phyloP scores from a whole-genome alignment of 2,888 invertebrate genomes.

The Venustoraphidia nigricollis region DNA sequence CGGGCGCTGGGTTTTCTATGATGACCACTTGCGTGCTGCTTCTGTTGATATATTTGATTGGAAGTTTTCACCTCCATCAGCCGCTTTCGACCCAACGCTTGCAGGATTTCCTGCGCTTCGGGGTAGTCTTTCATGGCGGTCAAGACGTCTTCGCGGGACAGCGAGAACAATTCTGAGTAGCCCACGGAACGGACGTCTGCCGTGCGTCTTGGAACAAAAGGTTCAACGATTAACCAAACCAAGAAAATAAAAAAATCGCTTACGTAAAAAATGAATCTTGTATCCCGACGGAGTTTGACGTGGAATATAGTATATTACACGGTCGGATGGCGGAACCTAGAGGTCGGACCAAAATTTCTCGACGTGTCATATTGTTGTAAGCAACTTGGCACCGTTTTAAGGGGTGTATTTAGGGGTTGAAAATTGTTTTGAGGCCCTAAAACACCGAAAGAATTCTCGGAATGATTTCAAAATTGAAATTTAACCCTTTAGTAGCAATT shows the following conservation, averaged over 20 bases:
- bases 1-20: conserved; percentile 9
- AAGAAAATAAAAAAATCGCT: conserved; percentile 1
- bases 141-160: conserved; percentile 86
- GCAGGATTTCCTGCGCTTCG: conserved; percentile 88
- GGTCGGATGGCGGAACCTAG: too few relatives aligned
- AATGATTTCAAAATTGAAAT: too few relatives aligned
- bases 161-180: conserved; percentile 85
- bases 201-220: conserved; percentile 52
- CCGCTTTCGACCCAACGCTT: conserved; percentile 71
- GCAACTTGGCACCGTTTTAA: too few relatives aligned
- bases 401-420: too few relatives aligned
- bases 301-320: too few relatives aligned
- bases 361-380: too few relatives aligned
- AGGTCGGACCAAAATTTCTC: too few relatives aligned
- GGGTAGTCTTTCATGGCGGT: conserved; percentile 95
- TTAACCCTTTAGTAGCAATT: too few relatives aligned
- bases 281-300: too few relatives aligned
- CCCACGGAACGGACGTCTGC: conserved; percentile 93
- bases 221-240: background rate
- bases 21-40: conserved; percentile 18
- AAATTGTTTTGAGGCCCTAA: too few relatives aligned
- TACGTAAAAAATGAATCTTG: too few relatives aligned
- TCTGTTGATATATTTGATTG: conserved; percentile 21
- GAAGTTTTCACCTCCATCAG: conserved; percentile 61
- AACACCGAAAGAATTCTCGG: too few relatives aligned